Base-by-base conservation (phyloP, 2,888 invertebrate species). In the Tipula unca region DNA sequence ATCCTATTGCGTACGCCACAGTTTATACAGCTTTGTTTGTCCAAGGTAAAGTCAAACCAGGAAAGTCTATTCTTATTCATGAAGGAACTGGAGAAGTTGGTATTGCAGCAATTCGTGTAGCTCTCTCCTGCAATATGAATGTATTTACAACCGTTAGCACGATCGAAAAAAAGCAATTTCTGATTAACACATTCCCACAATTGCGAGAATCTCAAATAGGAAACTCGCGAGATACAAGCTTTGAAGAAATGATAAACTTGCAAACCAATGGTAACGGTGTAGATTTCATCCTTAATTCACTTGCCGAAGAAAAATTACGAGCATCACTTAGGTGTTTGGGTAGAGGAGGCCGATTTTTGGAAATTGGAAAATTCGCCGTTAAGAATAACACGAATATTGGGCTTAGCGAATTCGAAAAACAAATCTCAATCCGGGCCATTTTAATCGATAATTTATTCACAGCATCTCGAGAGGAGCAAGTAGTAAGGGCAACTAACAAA, bases 271-370 rank as follows among this genome's bases (percentile, higher is more conserved):
- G 98, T 10, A 92, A 92, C 87, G 98, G 98, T 48, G 98, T 99
- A 0, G 96, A 99, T 89, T 91, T 98, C 85, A 96, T 99, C 14
- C 91, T 97, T 8, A 99, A 99, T 90, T 98, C 98, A 0, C 91
- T 99, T 82, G 94, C 98, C 0, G 98, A 97, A 88, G 98, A 99
- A 84, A 98, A 98, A 90, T 92, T 99, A 0, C 92, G 93, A 88
- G 95, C 94, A 0, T 94, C 94, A 0, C 89, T 94, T 0, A 91
- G 94, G 2, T 95, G 94, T 87, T 89, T 95, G 8, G 93, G 92
- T 0, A 87, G 87, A 1, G 91, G 92, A 0, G 94, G 97, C 8
- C 92, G 94, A 86, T 97, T 97, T 90, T 90, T 97, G 85, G 97
- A 97, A 91, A 97, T 97, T 86, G 97, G 97, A 84, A 97, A 97